Percentiles rank a stretch among this genome's conserved stretches.
Evolutionary conservation across 92 coral and sea anemone genomes (phyloP).

Genomic region (Parazoanthus atlanticus): DNA sequence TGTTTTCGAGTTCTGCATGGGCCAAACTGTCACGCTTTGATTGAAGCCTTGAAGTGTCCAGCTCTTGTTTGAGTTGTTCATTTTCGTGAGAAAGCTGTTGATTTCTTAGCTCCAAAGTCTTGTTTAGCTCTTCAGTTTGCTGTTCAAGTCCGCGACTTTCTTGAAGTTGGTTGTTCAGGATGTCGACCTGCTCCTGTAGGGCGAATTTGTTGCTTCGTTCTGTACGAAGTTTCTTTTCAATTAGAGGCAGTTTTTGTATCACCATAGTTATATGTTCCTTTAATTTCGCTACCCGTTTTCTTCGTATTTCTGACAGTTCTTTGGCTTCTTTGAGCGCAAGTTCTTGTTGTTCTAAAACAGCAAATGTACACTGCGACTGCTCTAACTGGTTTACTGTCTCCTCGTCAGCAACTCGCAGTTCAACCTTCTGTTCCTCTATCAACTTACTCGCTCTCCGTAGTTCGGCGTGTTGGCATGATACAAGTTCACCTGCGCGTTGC

Average conservation of each 20-base stretch:
- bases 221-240: background rate
- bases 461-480: background rate
- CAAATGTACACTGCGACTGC: background rate
- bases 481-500: background rate
- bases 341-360: background rate
- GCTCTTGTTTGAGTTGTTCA: background rate
- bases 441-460: background rate
- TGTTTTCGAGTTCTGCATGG: background rate
- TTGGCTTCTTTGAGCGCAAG: background rate
- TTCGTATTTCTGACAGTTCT: background rate
- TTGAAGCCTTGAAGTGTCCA: background rate
- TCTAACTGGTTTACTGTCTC: conserved; percentile 34
- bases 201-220: background rate
- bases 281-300: background rate
- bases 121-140: background rate
- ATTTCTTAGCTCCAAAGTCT: background rate
- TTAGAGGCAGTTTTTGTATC: background rate
- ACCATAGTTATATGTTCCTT: background rate
- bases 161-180: background rate
- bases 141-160: background rate
- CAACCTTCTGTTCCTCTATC: conserved; percentile 2
- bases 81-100: background rate
- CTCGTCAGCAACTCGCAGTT: conserved; percentile 10
- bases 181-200: background rate
- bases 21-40: background rate